Conservation (phyloP, 2,113 vertebrate species). For the Balaenoptera acutorostrata region DNA sequence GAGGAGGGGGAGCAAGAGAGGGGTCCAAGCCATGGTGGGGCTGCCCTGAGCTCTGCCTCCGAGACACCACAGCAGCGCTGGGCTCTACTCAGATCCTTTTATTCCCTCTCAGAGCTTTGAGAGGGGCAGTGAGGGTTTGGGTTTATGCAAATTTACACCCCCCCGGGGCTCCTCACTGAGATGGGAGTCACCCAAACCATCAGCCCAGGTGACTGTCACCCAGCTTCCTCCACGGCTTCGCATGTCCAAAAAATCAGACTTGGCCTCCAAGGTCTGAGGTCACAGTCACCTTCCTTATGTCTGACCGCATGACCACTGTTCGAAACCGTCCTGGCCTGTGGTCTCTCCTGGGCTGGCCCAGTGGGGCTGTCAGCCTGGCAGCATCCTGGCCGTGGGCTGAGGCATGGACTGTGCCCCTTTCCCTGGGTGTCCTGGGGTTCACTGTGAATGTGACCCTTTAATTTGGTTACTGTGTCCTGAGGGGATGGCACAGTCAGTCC, state of each 20-base stretch:
- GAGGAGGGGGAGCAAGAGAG: background rate
- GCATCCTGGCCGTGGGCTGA: background rate
- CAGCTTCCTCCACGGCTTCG: background rate
- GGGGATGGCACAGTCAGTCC: background rate
- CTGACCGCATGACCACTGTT: background rate
- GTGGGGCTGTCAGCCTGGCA: background rate
- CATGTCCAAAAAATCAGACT: background rate
- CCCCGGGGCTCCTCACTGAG: background rate
- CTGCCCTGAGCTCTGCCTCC: fast-evolving
- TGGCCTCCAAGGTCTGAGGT: background rate
- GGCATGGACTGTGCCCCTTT: background rate
- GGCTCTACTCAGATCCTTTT: background rate
- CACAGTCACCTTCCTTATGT: background rate
- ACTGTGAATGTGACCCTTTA: background rate
- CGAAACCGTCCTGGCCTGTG: background rate
- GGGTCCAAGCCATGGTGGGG: background rate
- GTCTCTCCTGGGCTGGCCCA: background rate
- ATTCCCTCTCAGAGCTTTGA: background rate
- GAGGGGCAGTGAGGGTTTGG: background rate
- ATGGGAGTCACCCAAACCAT: background rate
- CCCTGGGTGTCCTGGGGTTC: background rate
- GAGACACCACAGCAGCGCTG: background rate
- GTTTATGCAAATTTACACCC: background rate
- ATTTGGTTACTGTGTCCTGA: background rate
- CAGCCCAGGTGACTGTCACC: background rate